Evolutionary conservation across 2,888 invertebrate genomes (phyloP).

Genomic region (Pristionchus japonicus): DNA sequence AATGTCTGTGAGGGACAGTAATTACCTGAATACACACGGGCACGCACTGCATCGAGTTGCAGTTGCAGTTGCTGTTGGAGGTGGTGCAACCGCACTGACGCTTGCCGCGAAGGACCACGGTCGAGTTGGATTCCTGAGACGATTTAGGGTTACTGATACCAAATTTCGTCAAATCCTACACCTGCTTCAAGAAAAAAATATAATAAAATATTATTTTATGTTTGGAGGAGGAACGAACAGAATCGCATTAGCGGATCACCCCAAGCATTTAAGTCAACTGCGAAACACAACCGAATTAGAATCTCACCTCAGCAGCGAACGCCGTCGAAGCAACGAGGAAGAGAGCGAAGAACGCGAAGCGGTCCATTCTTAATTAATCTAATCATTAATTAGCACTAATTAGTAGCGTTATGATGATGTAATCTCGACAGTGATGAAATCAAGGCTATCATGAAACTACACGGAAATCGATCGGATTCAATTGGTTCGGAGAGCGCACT

Average conservation of each 20-base stretch:
- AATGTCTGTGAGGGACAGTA: not conserved
- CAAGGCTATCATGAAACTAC: not conserved
- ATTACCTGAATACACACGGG: constrained; percentile 23
- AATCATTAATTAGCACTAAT: too few relatives aligned
- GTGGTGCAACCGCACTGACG: constrained; percentile 36
- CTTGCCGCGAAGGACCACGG: constrained; percentile 10
- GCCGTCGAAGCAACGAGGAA: not conserved
- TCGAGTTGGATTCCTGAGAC: not conserved
- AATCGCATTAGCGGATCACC: not conserved
- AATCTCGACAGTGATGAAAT: not conserved
- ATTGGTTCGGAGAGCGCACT: not conserved
- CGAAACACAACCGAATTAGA: not conserved
- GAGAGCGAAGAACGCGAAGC: constrained; percentile 20
- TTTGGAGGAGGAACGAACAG: not conserved
- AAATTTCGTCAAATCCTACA: too few relatives aligned
- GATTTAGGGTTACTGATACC: too few relatives aligned
- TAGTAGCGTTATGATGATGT: not conserved
- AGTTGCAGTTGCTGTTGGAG: constrained; percentile 42
- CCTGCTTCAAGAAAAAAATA: not conserved
- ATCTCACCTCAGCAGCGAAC: not conserved
- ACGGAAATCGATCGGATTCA: not conserved
- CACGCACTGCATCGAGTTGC: constrained; percentile 9
- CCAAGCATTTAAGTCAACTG: not conserved
- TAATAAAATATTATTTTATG: not conserved
- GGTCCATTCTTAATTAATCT: not conserved